phyloP scores from a whole-genome alignment of 2,888 invertebrate genomes.

The Chorisops tibialis region DNA sequence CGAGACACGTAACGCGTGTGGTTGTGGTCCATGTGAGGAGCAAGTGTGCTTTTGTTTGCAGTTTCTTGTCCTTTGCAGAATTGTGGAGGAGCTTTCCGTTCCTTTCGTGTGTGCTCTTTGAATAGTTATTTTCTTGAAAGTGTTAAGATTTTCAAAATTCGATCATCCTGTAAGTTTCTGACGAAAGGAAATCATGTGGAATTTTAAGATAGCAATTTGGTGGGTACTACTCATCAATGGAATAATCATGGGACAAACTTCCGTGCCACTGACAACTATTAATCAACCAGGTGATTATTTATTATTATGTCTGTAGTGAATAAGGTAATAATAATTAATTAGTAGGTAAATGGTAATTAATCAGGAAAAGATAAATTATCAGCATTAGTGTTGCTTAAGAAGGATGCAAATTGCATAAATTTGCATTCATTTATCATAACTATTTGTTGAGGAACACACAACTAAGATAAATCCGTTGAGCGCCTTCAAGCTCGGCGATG shows the following conservation, averaged over 20 bases:
- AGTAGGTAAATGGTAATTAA: no score
- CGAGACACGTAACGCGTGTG: conserved; percentile 6
- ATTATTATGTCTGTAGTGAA: no score
- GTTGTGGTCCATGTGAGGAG: background rate
- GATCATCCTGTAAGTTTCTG: background rate
- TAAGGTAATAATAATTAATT: no score
- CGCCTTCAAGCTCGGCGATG: no score
- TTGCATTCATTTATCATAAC: no score
- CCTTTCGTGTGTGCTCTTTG: background rate
- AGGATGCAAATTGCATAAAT: no score
- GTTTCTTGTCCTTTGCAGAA: conserved; percentile 13
- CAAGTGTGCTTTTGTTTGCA: conserved; percentile 17
- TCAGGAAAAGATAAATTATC: no score
- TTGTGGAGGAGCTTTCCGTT: conserved; percentile 12
- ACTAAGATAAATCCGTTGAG: no score
- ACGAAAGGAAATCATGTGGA: conserved; percentile 41
- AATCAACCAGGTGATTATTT: conserved; percentile 8
- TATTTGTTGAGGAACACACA: no score
- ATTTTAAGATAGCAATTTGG: conserved; percentile 44
- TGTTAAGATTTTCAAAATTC: background rate
- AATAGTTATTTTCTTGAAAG: background rate
- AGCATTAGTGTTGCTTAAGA: no score
- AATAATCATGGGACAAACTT: conserved; percentile 41
- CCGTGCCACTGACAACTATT: conserved; percentile 20
- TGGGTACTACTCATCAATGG: conserved; percentile 47